Conservation (phyloP, 2,888 invertebrate genomes). For the Keiferia lycopersicella region DNA sequence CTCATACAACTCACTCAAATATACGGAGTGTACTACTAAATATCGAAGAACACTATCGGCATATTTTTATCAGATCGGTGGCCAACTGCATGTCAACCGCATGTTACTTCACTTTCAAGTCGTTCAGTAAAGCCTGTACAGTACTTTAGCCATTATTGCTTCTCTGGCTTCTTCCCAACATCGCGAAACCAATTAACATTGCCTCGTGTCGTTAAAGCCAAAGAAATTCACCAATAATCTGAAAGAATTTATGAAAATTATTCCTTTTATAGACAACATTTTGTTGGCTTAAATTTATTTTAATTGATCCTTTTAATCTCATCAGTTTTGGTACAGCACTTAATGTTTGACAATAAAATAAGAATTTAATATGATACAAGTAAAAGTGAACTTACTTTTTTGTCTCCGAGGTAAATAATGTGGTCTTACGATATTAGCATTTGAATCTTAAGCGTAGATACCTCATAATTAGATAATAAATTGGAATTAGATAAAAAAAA, state of each 20-base stretch:
- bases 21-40: no score
- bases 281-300: slow-evolving; percentile 22
- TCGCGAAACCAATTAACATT: slow-evolving; percentile 22
- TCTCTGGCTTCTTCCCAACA: slow-evolving; percentile 8
- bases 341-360: slow-evolving; percentile 12
- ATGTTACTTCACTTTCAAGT: not conserved
- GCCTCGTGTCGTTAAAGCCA: slow-evolving; percentile 16
- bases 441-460: no score
- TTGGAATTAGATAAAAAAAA: no score
- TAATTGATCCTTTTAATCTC: slow-evolving; percentile 14
- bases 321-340: slow-evolving; percentile 6
- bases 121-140: not conserved
- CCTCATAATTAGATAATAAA: no score
- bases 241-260: slow-evolving; percentile 22
- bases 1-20: no score
- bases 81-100: not conserved
- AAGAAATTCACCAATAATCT: slow-evolving; percentile 21
- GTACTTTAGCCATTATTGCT: not conserved
- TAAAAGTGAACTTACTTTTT: not conserved
- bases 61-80: not conserved
- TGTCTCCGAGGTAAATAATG: no score
- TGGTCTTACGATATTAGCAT: no score
- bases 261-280: slow-evolving; percentile 8
- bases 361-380: not conserved
- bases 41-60: no score